phyloP scores from a whole-genome alignment of 1,140 invertebrate species.

The Holcopasites calliopsidis region DNA sequence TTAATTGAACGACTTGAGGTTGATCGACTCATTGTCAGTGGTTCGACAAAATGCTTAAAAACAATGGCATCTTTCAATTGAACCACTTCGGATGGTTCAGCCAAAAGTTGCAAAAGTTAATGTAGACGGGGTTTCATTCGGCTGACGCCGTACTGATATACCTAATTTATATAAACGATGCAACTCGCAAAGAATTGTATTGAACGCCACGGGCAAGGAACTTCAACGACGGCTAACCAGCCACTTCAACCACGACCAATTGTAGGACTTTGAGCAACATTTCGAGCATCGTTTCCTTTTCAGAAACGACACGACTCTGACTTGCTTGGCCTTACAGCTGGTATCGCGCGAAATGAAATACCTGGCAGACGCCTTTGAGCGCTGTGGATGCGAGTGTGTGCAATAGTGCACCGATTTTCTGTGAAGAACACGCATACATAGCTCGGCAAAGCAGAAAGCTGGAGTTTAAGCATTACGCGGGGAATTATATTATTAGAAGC shows the following conservation, averaged over 20 bases:
- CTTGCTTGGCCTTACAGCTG: not conserved
- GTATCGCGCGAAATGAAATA: conserved; percentile 21
- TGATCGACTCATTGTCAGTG: too few relatives aligned
- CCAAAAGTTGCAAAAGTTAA: too few relatives aligned
- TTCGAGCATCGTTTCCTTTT: conserved; percentile 9
- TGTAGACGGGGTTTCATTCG: too few relatives aligned
- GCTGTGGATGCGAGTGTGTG: not conserved
- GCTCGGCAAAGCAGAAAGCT: not conserved
- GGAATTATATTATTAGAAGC: conserved; percentile 21
- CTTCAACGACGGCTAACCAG: conserved; percentile 28
- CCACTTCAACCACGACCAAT: too few relatives aligned
- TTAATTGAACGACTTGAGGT: too few relatives aligned
- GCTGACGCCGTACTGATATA: conserved; percentile 30
- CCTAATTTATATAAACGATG: conserved; percentile 41
- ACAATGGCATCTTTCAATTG: too few relatives aligned
- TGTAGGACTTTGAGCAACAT: conserved; percentile 41
- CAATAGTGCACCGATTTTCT: not conserved
- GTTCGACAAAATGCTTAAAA: too few relatives aligned
- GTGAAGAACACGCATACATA: too few relatives aligned
- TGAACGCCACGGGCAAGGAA: not conserved
- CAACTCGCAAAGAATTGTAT: conserved; percentile 40
- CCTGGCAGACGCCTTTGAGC: not conserved
- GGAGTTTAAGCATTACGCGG: conserved; percentile 2
- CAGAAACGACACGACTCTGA: not conserved
- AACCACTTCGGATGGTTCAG: too few relatives aligned